Evolutionary conservation across 2,113 vertebrate genomes (phyloP), one percentile per base, ranked within the genome.

Genomic region (Entelurus aequoreus): DNA sequence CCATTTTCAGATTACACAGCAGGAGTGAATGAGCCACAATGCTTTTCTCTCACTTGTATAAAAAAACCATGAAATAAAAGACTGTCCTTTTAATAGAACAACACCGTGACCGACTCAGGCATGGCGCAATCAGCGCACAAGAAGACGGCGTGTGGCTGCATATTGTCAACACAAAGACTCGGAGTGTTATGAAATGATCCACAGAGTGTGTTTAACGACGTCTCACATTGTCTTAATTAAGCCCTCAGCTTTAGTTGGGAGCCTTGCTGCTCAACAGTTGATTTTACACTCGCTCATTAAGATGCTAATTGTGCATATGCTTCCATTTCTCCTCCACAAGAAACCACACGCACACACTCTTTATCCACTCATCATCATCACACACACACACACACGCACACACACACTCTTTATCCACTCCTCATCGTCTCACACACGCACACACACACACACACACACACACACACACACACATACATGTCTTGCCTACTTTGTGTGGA

Each of bases 291-390:
- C 75, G 76, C 84, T 88, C 76, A 88, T 91, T 90, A 88, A 89
- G 87, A 88, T 91, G 87, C 84, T 87, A 89, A 88, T 88, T 83
- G 80, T 79, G 85, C 83, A 87, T 88, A 88, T 88, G 81, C 79
- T 88, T 88, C 87, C 71, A 88, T 87, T 88, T 88, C 86, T 89
- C 82, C 78, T 83, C 74, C 74, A 84, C 86, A 88, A 80, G 85
- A 85, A 89, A 86, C 86, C 78, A 79, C 66, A 69, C 79, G 71
- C 77, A 28, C 28, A 4, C 76, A 84, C 77, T 76, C 77, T 87
- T 88, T 84, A 85, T 86, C 81, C 83, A 86, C 80, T 86, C 84
- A 83, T 78, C 80, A 85, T 74, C 83, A 77, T 83, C 80, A 79
- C 76, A 9, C 15, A 28, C 35, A 10, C 46, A 14, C 6, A 16